Percentiles rank a stretch among this genome's conserved stretches.
These are phyloP conservation scores for Athene noctua DNA, from an alignment of 2,113 vertebrate genomes.

Conservation along the genomic window DNA sequence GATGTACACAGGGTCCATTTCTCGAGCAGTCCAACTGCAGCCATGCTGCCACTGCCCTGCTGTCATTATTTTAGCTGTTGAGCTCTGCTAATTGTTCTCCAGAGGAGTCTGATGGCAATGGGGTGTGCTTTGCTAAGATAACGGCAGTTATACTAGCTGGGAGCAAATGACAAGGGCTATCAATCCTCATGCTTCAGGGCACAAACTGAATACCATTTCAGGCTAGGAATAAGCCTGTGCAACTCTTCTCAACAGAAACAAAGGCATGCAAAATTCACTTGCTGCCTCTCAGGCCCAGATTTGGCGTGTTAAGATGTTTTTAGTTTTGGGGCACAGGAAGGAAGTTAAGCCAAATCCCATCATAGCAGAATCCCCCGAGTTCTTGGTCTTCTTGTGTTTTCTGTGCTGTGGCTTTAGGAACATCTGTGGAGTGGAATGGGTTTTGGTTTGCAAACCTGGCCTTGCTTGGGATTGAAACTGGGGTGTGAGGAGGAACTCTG, in stretches of 20 bases:
- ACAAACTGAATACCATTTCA: neutral
- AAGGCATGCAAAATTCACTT: neutral
- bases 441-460: neutral
- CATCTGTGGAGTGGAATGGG: neutral
- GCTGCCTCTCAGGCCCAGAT: neutral
- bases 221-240: neutral
- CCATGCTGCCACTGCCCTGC: neutral
- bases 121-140: conserved; percentile 46
- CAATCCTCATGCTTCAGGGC: conserved; percentile 29
- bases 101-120: neutral
- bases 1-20: fast-evolving
- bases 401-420: neutral
- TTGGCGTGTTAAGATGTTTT: neutral
- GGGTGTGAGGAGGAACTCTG: neutral
- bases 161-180: conserved; percentile 2
- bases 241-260: neutral
- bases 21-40: neutral
- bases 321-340: neutral
- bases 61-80: neutral
- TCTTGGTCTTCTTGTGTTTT: neutral
- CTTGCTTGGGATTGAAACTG: neutral
- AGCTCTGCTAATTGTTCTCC: neutral
- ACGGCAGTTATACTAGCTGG: neutral
- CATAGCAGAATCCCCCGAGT: neutral
- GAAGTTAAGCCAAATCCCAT: neutral